These are phyloP conservation scores for Alfaro cultratus DNA, from an alignment of 2,797 vertebrate species.

Conservation along the genomic window DNA sequence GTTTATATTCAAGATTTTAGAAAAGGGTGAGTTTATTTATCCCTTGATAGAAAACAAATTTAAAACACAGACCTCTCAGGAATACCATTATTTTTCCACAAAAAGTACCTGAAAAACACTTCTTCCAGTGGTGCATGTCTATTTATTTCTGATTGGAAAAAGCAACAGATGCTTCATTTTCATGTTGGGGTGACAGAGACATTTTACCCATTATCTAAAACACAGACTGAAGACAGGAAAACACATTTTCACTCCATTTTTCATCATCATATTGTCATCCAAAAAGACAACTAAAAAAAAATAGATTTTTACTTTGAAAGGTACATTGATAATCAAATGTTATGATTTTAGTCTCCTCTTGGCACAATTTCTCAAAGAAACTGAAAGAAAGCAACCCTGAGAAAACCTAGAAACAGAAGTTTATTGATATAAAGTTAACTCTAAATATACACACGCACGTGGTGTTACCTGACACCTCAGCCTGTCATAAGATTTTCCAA, in stretches of 20 bases:
- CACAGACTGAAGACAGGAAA: not conserved
- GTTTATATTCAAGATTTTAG: not conserved
- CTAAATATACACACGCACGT: not conserved
- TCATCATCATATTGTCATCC: not conserved
- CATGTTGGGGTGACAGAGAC: not conserved
- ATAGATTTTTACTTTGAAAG: not conserved
- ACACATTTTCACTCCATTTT: not conserved
- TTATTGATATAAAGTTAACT: constrained; percentile 18
- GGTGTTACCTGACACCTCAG: constrained; percentile 39
- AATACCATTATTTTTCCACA: not conserved
- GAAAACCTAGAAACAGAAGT: constrained; percentile 16
- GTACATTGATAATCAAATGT: not conserved
- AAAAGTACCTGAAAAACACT: not conserved
- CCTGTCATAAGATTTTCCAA: constrained; percentile 46
- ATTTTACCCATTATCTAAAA: not conserved
- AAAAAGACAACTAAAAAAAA: not conserved
- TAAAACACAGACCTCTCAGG: not conserved
- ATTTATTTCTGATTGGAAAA: not conserved
- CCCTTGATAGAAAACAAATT: not conserved
- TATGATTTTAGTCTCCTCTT: not conserved
- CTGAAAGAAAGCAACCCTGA: not conserved
- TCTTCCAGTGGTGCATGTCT: not conserved
- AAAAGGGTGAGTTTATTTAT: not conserved
- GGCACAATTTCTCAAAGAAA: not conserved
- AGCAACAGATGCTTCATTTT: not conserved